These are phyloP conservation scores for Eupithecia abbreviata DNA, from an alignment of 2,888 invertebrate genomes.

Conservation along the genomic window DNA sequence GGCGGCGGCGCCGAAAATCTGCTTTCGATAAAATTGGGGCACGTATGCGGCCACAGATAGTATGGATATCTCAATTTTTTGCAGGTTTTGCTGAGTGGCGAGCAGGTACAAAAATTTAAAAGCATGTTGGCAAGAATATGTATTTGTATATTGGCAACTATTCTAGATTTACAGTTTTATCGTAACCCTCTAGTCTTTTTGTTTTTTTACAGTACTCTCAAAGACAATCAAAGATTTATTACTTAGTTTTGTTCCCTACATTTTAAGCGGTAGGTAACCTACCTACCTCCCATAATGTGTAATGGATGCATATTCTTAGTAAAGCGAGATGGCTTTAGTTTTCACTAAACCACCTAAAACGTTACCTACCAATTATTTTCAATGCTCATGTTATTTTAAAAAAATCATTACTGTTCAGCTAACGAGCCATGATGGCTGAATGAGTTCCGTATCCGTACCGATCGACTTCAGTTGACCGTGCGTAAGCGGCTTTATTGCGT, in stretches of 20 bases:
- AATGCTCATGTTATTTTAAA: background rate
- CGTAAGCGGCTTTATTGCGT: background rate
- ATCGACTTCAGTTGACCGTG: background rate
- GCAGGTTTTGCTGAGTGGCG: conserved; percentile 39
- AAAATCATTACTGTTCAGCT: background rate
- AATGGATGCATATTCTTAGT: no score
- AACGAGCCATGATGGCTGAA: background rate
- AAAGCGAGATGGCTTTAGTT: no score
- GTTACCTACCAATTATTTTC: background rate
- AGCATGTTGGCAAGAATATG: conserved; percentile 21
- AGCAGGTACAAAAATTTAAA: conserved; percentile 39
- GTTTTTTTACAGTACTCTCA: background rate
- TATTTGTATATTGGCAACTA: background rate
- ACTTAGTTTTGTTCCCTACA: background rate
- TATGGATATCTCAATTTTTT: conserved; percentile 41
- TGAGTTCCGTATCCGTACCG: background rate
- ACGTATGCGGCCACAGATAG: conserved; percentile 25
- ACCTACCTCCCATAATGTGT: no score
- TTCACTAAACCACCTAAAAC: no score
- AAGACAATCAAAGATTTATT: background rate
- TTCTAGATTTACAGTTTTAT: background rate
- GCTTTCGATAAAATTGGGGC: conserved; percentile 14
- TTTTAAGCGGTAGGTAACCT: background rate
- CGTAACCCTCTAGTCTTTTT: background rate
- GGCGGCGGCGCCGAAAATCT: conserved; percentile 4